Evolutionary conservation across 2,888 invertebrate species (phyloP), one percentile per base, ranked within the genome.

Genomic region (Microplitis manilae): DNA sequence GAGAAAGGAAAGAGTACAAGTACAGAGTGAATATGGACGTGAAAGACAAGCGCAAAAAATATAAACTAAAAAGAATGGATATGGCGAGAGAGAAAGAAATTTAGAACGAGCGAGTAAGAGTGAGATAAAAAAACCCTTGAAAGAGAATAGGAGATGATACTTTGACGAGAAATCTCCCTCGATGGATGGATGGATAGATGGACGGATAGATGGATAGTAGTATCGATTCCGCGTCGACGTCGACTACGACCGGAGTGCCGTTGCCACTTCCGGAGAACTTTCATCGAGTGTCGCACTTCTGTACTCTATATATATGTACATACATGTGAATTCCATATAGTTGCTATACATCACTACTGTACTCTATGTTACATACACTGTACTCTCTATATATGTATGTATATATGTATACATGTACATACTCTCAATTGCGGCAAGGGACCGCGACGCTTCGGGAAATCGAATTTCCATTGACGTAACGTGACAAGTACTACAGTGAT

Each of bases 131-230:
- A 78, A 77, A 77, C 81, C 69, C 82, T 82, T 75, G 82, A 81
- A 77, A 81, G 80, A 82, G 82, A 82, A 82, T 82, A 77, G 80
- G 77, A 70, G 81, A 80, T 81, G 82, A 82, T 81, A 82, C 79
- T 80, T 79, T 82, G 80, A 80, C 79, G 79, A 81, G 82, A 69
- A 70, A 62, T 30, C 73, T 73, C 73, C 69, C 73, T 69, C 73
- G 59, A 73, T 77, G 68, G 73, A 73, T 67, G 64, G 65, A 73
- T 73, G 30, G 41, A 73, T 67, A 41, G 68, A 74, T 74, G 74
- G 50, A 50, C 50, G 76, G 68, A 78, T 72, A 50, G 77, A 73
- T 69, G 73, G 77, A 50, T 61, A 39, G 77, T 77, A 70, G 78
- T 82, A 82, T 82, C 80, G 82, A 82, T 82, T 81, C 76, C 17